phyloP scores from a whole-genome alignment of 2,797 vertebrate species.

The Xenops minutus region DNA sequence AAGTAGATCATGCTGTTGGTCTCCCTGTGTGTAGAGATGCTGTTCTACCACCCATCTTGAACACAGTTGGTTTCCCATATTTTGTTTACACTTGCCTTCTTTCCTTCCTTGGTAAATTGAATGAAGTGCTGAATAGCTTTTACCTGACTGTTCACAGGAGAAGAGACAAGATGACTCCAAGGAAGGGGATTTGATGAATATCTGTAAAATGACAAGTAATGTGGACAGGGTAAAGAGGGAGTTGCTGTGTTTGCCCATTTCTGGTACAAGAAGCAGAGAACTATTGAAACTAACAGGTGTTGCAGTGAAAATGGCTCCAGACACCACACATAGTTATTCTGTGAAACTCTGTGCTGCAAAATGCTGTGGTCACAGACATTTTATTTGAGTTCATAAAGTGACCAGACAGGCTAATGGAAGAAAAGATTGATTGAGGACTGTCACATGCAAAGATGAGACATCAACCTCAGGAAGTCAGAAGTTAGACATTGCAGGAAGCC shows the following conservation, averaged over 20 bases:
- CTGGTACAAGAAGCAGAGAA: background rate
- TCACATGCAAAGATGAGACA: background rate
- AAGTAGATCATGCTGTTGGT: background rate
- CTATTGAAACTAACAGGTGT: slow-evolving; percentile 41
- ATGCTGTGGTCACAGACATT: background rate
- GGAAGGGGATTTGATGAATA: background rate
- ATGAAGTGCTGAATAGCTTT: background rate
- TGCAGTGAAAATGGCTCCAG: background rate
- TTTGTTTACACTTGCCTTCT: background rate
- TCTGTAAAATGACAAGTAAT: background rate
- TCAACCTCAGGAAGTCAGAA: background rate
- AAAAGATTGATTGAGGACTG: background rate
- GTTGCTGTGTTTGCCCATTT: background rate
- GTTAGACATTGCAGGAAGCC: background rate
- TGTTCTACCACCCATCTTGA: background rate
- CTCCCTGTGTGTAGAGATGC: background rate
- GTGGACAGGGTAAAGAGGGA: background rate
- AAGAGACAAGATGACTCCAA: background rate
- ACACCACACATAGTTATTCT: background rate
- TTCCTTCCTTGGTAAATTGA: background rate
- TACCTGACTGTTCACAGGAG: background rate
- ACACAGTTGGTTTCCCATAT: background rate
- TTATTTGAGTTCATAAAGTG: background rate
- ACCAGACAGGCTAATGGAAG: background rate
- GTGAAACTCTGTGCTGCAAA: background rate